Base-by-base conservation (phyloP, 2,888 invertebrate species). In the Rhagophthalmus giganteus region DNA sequence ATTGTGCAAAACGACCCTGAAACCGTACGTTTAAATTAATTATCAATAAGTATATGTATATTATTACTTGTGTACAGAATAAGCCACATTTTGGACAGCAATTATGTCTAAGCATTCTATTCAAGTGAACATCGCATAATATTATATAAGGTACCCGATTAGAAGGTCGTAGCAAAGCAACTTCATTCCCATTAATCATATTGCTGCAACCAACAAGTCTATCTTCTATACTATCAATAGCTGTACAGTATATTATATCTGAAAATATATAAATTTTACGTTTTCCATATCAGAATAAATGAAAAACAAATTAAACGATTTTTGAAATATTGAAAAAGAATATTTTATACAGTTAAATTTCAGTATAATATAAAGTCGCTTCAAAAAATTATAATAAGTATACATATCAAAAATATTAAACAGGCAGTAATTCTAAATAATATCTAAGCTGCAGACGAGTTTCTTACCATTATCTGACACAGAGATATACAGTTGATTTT, bases 81-180 rank as follows among this genome's bases (percentile, higher is more conserved):
- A 91, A 76, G 3, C 94, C 90, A 74, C 95, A 95, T 1, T 87
- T 86, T 0, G 94, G 89, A 69, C 94, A 95, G 72, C 93, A 93
- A 73, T 93, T 90, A 74, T 95, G 95, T 25, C 82, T 75, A 8
- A 82, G 75, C 51, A 94, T 76, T 50, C 92, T 82, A 62, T 85
- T 83, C 51, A 83, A 80, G 73, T 95, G 95, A 63, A 85, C 81
- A 35, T 82, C 81, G 71, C 95, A 95, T 13, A 90, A 78, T 10
- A 90, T 82, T 70, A 88, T 81, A 73, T 86, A 94, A 6, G 92
- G 90, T 38, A 91, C 84, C 31, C 87, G 78, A 2, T 82, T 81
- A 14, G 89, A 88, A 4, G 88, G 84, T 11, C 90, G 78, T 25
- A 84, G 69, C 68, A 90, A 76, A 31, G 86, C 78, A 10, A 80